phyloP scores from a whole-genome alignment of 2,113 vertebrate species.

The Pleuronectes platessa region DNA sequence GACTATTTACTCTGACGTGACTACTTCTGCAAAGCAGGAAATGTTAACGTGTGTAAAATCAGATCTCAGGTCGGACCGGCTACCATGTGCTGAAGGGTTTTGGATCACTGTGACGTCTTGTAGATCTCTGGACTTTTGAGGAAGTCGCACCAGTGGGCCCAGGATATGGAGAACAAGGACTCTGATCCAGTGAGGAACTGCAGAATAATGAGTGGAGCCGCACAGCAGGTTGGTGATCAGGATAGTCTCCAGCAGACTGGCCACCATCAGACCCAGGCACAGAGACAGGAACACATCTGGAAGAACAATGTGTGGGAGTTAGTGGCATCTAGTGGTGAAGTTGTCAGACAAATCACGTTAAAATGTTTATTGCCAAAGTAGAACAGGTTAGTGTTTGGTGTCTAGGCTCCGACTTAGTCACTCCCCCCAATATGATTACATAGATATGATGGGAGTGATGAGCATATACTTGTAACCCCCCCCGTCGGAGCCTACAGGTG shows the following conservation, averaged over 20 bases:
- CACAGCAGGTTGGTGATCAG: conserved; percentile 70
- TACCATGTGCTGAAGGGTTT: conserved; percentile 37
- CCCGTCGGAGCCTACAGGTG: too few species aligned
- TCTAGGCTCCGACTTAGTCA: too few species aligned
- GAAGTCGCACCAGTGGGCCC: conserved; percentile 51
- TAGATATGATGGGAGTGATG: too few species aligned
- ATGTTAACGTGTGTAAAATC: too few species aligned
- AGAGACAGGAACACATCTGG: conserved; percentile 78
- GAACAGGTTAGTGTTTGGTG: too few species aligned
- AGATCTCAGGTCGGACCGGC: too few species aligned
- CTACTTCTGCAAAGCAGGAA: too few species aligned
- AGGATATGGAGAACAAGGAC: conserved; percentile 56
- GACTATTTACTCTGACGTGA: too few species aligned
- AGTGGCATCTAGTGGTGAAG: neutral
- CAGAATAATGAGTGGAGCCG: conserved; percentile 36
- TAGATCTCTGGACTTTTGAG: conserved; percentile 22
- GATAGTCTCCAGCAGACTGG: conserved; percentile 76
- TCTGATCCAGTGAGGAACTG: conserved; percentile 68
- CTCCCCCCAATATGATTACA: too few species aligned
- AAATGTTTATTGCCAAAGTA: too few species aligned
- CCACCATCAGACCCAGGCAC: conserved; percentile 76
- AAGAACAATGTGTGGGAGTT: neutral
- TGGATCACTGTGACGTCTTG: conserved; percentile 28
- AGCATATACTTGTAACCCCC: too few species aligned
- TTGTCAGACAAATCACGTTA: too few species aligned